Percentiles rank a stretch among this genome's conserved stretches.
These are phyloP conservation scores for Orchestes rusci DNA, from an alignment of 2,888 invertebrate genomes.

Conservation along the genomic window DNA sequence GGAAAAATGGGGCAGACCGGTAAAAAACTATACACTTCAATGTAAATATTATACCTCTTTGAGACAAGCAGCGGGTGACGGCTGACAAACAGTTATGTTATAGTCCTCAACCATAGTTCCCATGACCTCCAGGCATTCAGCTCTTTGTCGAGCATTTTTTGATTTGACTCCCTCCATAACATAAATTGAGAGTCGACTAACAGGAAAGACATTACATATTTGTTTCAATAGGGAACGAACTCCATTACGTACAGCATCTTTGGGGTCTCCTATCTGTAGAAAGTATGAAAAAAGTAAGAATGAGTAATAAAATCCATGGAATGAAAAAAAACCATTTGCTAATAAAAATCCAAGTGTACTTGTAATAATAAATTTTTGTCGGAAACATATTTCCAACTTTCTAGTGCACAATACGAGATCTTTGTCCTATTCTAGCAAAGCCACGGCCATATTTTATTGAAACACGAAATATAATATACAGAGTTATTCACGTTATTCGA, in stretches of 20 bases:
- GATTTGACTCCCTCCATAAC: slow-evolving; percentile 94
- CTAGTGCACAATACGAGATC: too few relatives aligned
- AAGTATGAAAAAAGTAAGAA: slow-evolving; percentile 1
- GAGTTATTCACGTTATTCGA: too few relatives aligned
- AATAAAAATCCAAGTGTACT: too few relatives aligned
- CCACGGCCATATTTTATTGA: too few relatives aligned
- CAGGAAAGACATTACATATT: slow-evolving; percentile 79
- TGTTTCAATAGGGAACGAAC: slow-evolving; percentile 80
- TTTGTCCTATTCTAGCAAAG: too few relatives aligned
- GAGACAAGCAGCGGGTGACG: slow-evolving; percentile 70
- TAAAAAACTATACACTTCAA: too few relatives aligned
- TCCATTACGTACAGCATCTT: slow-evolving; percentile 87
- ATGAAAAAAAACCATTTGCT: too few relatives aligned
- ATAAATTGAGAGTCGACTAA: slow-evolving; percentile 80
- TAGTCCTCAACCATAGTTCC: slow-evolving; percentile 78
- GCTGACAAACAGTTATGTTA: slow-evolving; percentile 69
- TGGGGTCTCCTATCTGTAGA: slow-evolving; percentile 82
- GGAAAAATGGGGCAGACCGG: too few relatives aligned
- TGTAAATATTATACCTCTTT: too few relatives aligned
- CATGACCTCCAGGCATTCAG: slow-evolving; percentile 92
- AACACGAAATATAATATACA: too few relatives aligned
- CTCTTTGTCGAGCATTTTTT: slow-evolving; percentile 92
- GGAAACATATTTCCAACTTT: too few relatives aligned
- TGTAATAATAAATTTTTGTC: too few relatives aligned
- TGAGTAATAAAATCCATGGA: background rate